Conservation (phyloP, 2,113 vertebrate genomes). For the Dromaius novaehollandiae region DNA sequence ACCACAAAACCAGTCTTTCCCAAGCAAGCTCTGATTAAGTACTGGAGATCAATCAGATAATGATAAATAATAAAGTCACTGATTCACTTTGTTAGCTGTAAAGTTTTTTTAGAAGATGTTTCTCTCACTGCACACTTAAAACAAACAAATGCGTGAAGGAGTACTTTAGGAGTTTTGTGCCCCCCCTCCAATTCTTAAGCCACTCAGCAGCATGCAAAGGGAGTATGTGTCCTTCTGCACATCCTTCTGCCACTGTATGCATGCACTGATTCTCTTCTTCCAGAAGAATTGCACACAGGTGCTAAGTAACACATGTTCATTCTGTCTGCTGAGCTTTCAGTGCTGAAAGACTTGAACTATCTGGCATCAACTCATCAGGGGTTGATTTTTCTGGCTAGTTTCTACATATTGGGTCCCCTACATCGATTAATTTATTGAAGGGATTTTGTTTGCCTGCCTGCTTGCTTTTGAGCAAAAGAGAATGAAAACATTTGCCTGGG, state of each 20-base stretch:
- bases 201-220: background rate
- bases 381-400: background rate
- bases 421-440: background rate
- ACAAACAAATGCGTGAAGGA: background rate
- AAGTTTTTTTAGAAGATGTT: background rate
- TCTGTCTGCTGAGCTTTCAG: background rate
- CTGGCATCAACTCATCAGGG: background rate
- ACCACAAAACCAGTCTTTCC: background rate
- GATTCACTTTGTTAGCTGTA: background rate
- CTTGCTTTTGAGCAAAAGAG: background rate
- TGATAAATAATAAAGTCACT: too few relatives aligned
- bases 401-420: background rate
- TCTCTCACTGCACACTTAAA: background rate
- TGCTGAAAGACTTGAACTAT: background rate
- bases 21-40: constrained; percentile 19
- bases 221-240: background rate
- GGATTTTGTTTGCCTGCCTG: background rate
- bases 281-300: background rate
- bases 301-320: accelerated
- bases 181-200: background rate
- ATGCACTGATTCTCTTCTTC: background rate
- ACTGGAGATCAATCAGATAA: background rate
- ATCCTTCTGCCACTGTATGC: accelerated
- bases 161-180: background rate
- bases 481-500: background rate